Evolutionary conservation across 1,140 invertebrate genomes (phyloP).

Genomic region (Drosophila grimshawi): DNA sequence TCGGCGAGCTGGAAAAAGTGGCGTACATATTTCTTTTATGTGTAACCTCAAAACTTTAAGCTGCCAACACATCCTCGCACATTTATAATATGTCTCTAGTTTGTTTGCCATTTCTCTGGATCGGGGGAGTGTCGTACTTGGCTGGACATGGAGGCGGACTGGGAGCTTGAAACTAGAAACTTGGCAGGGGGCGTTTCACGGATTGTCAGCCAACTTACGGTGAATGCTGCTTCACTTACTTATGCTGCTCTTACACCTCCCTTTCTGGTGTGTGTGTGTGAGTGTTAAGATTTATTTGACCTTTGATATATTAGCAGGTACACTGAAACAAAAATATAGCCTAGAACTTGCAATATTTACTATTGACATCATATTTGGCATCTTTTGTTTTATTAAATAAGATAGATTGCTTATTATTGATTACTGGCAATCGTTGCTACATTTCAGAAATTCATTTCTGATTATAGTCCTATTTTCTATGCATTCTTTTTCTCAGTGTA

Average conservation of each 20-base stretch:
- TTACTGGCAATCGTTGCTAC: too few relatives aligned
- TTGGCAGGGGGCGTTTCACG: constrained; percentile 36
- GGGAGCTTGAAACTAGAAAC: neutral
- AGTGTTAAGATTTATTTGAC: constrained; percentile 69
- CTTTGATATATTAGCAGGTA: constrained; percentile 72
- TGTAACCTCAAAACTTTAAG: constrained; percentile 78
- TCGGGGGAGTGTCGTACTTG: constrained; percentile 38
- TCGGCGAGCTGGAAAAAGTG: constrained; percentile 36
- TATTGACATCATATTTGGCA: too few relatives aligned
- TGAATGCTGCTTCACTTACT: constrained; percentile 34
- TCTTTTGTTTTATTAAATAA: too few relatives aligned
- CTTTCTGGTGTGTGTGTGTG: constrained; percentile 20
- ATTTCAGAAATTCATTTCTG: too few relatives aligned
- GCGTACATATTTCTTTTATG: constrained; percentile 72
- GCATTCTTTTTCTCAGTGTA: neutral
- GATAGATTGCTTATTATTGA: too few relatives aligned
- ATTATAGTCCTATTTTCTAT: too few relatives aligned
- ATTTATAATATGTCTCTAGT: constrained; percentile 46
- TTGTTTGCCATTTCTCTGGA: constrained; percentile 16
- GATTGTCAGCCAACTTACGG: constrained; percentile 66
- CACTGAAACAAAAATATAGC: neutral
- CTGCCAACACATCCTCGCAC: constrained; percentile 51
- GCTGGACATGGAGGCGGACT: neutral
- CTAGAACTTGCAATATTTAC: too few relatives aligned
- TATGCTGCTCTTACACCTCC: constrained; percentile 47